Evolutionary conservation across 2,113 vertebrate genomes (phyloP), one percentile per base, ranked within the genome.

Genomic region (Ctenomys sociabilis): DNA sequence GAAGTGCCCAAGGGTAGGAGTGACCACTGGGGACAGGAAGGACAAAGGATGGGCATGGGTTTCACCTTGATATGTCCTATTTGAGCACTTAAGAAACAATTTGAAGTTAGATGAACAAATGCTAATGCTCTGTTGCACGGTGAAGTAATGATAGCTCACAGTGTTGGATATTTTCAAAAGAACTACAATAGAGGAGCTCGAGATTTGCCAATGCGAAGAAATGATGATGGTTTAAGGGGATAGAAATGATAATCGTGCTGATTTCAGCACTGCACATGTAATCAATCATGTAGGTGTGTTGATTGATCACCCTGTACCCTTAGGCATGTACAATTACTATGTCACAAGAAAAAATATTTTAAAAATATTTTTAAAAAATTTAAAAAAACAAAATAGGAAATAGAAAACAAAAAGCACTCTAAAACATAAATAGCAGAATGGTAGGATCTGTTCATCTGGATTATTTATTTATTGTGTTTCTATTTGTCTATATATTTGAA

Each of bases 401-500:
- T 14, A 21, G 28, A 77, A 49, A 70, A 49, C 40, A 86, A 77
- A 90, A 28, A 73, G 26, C 3, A 2, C 11, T 63, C 35, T 54
- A 37, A 54, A 91, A 37, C 9, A 54, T 22, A 64, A 54, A 49
- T 0, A 68, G 80, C 66, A 89, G 92, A 86, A 83, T 14, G 10
- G 45, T 81, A 64, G 72, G 45, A 66, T 37, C 59, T 43, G 4
- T 63, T 86, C 24, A 59, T 49, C 66, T 7, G 0, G n/a, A 8
- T 61, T 89, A 32, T 57, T 89, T 59, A 75, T 75, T 16, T 68
- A 49, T 49, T 59, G 37, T 85, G 49, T 87, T 57, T 70, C 17
- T 54, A 83, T 26, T 57, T 92, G 6, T 54, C 64, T 21, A 28
- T 68, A 54, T 40, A 40, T 73, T 75, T 87, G 68, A 97, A 96